Percentiles rank a stretch among this genome's conserved stretches.
Conservation (phyloP, 2,888 invertebrate genomes). For the Unio delphinus region DNA sequence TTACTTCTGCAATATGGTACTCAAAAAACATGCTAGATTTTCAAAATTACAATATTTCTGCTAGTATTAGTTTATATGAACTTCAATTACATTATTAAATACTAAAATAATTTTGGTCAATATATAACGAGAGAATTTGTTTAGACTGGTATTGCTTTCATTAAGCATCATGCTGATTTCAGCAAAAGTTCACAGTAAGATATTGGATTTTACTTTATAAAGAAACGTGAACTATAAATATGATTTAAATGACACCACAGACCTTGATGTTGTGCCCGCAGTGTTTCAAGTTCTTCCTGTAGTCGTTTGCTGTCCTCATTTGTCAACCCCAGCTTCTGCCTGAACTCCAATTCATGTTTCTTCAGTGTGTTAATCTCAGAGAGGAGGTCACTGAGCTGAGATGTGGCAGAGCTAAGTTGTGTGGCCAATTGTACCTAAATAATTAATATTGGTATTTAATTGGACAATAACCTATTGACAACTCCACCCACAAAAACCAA, state of each 20-base stretch:
- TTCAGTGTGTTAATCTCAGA: slow-evolving; percentile 56
- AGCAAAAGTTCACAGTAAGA: no score
- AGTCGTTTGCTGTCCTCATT: slow-evolving; percentile 36
- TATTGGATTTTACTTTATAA: neutral
- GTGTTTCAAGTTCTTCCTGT: slow-evolving; percentile 52
- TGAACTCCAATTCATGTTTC: slow-evolving; percentile 61
- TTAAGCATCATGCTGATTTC: no score
- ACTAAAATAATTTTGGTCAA: no score
- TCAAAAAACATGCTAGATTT: no score
- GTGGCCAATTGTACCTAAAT: slow-evolving; percentile 56
- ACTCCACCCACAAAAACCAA: slow-evolving; percentile 14
- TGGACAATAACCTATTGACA: slow-evolving; percentile 8
- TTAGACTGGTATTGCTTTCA: no score
- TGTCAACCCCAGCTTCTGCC: slow-evolving; percentile 54
- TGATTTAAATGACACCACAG: neutral
- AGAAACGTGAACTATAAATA: neutral
- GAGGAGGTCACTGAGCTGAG: slow-evolving; percentile 62
- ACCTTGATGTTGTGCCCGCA: slow-evolving; percentile 55
- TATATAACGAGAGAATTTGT: no score
- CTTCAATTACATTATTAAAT: no score
- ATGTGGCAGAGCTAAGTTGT: slow-evolving; percentile 57
- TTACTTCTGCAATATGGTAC: no score
- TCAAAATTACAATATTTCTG: no score
- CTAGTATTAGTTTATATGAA: no score
- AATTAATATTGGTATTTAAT: neutral